A percentile compares a stretch with the other conserved stretches of the same genome.
Conservation (phyloP, 35 echinoderm and acorn worm genomes). For the Anneissia japonica region DNA sequence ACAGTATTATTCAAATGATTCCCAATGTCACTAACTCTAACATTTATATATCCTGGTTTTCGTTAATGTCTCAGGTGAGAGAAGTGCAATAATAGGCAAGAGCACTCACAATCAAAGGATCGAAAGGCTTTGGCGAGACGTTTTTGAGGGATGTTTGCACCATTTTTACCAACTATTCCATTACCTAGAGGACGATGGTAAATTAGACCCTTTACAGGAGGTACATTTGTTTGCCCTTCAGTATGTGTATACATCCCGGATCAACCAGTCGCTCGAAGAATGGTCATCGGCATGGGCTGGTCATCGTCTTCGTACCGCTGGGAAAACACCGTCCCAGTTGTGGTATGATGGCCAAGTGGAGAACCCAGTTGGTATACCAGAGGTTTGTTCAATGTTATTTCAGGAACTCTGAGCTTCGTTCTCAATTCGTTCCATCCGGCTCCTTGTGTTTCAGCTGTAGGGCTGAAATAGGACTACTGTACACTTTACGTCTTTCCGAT, state of each 20-base stretch:
- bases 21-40: too few relatives aligned
- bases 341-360: not conserved
- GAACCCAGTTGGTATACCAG: not conserved
- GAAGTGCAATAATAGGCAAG: constrained; percentile 41
- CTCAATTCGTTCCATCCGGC: too few relatives aligned
- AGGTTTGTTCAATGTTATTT: too few relatives aligned
- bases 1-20: too few relatives aligned
- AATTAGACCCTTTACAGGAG: constrained; percentile 14
- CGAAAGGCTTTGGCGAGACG: constrained; percentile 55
- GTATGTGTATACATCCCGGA: constrained; percentile 8
- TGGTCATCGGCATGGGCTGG: not conserved
- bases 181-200: constrained; percentile 1
- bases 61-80: constrained; percentile 9
- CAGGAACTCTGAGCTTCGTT: too few relatives aligned
- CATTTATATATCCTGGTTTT: too few relatives aligned
- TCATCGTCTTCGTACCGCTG: not conserved
- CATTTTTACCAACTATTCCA: constrained; percentile 8
- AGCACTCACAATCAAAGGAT: constrained; percentile 45
- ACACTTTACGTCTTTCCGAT: too few relatives aligned
- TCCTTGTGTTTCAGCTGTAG: too few relatives aligned
- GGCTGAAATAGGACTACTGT: too few relatives aligned
- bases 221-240: constrained; percentile 16
- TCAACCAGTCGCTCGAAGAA: not conserved
- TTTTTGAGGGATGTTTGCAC: constrained; percentile 8
- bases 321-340: not conserved